phyloP scores from a whole-genome alignment of 2,113 vertebrate species.

The Melanerpes formicivorus region DNA sequence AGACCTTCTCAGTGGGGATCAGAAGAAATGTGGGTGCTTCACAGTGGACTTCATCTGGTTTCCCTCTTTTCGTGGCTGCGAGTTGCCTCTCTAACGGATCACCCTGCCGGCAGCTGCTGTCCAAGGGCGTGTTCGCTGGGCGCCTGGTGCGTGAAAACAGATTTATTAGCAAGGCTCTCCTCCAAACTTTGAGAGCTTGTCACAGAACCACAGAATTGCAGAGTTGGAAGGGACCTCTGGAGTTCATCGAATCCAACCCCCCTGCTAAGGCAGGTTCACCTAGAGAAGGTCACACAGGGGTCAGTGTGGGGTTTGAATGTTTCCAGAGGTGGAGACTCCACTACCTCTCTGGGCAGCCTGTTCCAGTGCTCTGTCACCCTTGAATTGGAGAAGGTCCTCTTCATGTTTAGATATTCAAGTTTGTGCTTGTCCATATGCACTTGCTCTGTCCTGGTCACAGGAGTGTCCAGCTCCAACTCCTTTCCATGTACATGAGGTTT shows the following conservation, averaged over 20 bases:
- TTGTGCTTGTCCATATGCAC: neutral
- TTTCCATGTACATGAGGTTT: neutral
- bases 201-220: too few species aligned
- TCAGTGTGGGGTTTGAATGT: too few species aligned
- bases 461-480: neutral
- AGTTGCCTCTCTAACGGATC: neutral
- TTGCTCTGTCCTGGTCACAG: neutral
- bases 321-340: too few species aligned
- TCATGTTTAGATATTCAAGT: too few species aligned
- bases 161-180: neutral
- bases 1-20: neutral
- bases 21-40: neutral
- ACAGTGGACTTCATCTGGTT: neutral
- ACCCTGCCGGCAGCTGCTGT: neutral
- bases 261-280: too few species aligned
- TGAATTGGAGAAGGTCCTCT: too few species aligned
- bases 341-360: too few species aligned
- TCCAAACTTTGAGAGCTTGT: neutral
- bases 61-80: neutral
- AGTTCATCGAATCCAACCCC: too few species aligned
- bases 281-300: too few species aligned
- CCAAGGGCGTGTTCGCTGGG: slow-evolving; percentile 5
- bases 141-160: neutral
- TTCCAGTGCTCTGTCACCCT: too few species aligned
- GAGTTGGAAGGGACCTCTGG: too few species aligned